Evolutionary conservation across 2,113 vertebrate genomes (phyloP).

Genomic region (Siniperca knerii): DNA sequence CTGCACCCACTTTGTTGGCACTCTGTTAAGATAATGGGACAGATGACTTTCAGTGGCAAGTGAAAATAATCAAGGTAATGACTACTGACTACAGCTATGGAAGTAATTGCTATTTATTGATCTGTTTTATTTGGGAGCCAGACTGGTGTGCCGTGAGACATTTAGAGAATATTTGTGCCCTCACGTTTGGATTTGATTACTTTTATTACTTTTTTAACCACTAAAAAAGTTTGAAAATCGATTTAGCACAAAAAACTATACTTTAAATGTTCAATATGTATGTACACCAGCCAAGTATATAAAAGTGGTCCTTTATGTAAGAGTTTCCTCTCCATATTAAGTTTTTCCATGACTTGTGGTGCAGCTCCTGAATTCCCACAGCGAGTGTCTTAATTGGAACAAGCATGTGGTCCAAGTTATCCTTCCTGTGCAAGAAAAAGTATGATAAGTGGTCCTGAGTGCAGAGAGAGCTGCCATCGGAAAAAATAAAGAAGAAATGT

Average conservation of each 20-base stretch:
- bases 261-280: conserved; percentile 34
- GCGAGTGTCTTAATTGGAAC: conserved; percentile 69
- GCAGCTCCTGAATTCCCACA: conserved; percentile 65
- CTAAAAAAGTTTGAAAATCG: neutral
- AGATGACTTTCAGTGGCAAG: neutral
- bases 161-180: neutral
- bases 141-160: neutral
- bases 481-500: conserved; percentile 17
- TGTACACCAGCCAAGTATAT: conserved; percentile 29
- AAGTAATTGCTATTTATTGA: conserved; percentile 32
- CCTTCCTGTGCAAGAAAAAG: conserved; percentile 57
- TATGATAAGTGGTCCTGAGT: conserved; percentile 25
- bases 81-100: neutral
- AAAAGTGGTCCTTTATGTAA: conserved; percentile 49
- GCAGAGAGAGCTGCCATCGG: conserved; percentile 23
- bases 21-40: conserved; percentile 14
- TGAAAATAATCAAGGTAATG: conserved; percentile 19
- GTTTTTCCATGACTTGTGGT: conserved; percentile 64
- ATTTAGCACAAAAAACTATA: neutral
- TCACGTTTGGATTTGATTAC: neutral
- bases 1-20: conserved; percentile 17
- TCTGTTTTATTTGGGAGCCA: conserved; percentile 11
- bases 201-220: neutral
- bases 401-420: conserved; percentile 67
- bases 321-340: conserved; percentile 45